These are phyloP conservation scores for Drosophila sturtevanti DNA, from an alignment of 1,140 invertebrate species.

Conservation along the genomic window DNA sequence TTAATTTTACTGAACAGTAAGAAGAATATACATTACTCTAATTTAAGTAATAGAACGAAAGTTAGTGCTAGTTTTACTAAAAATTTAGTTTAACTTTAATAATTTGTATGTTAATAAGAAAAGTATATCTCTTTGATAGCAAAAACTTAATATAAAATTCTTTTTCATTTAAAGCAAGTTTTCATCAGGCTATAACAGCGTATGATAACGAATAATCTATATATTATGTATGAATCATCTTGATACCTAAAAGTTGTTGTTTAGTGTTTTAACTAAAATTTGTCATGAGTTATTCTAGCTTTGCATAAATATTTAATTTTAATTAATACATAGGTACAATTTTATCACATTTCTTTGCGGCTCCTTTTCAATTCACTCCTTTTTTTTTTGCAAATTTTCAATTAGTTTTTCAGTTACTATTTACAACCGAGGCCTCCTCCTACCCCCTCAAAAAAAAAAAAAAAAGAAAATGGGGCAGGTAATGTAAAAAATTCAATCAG, in stretches of 20 bases:
- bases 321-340: constrained; percentile 8
- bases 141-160: no score
- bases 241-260: not conserved
- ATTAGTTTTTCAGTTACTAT: constrained; percentile 42
- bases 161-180: no score
- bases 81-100: no score
- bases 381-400: constrained; percentile 8
- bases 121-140: no score
- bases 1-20: no score
- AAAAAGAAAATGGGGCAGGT: constrained; percentile 22
- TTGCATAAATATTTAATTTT: constrained; percentile 17
- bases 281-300: not conserved
- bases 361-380: not conserved
- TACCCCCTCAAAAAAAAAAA: not conserved
- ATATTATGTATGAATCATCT: no score
- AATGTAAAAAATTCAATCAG: constrained; percentile 68
- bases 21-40: no score
- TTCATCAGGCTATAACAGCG: no score
- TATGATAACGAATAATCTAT: no score
- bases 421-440: constrained; percentile 8
- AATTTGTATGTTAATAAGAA: no score
- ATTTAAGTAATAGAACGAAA: no score
- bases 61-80: no score
- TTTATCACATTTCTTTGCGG: not conserved
- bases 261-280: not conserved